Percentiles rank a stretch among this genome's conserved stretches.
phyloP scores from a whole-genome alignment of 2,797 vertebrate genomes.

The Eptatretus atami region DNA sequence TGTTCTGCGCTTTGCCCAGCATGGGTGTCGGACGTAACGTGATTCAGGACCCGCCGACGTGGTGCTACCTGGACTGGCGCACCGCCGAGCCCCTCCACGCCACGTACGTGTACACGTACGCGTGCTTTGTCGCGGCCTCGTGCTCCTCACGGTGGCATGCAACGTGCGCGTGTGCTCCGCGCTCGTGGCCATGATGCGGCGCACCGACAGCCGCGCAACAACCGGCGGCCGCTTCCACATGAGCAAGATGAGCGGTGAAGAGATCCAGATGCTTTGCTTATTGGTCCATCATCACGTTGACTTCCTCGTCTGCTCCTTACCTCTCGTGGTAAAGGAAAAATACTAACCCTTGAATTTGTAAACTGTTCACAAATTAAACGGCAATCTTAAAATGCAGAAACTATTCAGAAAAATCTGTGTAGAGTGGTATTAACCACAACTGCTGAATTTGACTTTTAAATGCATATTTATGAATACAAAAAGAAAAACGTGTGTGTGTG shows the following conservation, averaged over 20 bases:
- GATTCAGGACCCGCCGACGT: conserved; percentile 29
- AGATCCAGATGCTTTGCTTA: conserved; percentile 91
- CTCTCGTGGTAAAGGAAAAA: conserved; percentile 40
- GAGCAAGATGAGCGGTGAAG: conserved; percentile 9
- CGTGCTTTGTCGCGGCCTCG: conserved; percentile 50
- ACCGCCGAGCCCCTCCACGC: conserved; percentile 21
- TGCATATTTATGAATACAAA: no score
- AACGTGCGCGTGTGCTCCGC: conserved; percentile 71
- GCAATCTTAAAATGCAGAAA: no score
- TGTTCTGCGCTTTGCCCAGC: conserved; percentile 57
- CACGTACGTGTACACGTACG: conserved; percentile 55
- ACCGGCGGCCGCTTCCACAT: no score
- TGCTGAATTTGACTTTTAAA: no score
- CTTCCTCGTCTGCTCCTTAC: conserved; percentile 77
- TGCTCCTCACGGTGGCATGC: conserved; percentile 47
- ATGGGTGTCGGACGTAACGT: conserved; percentile 35
- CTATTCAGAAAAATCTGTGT: no score
- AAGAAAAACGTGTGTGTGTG: no score
- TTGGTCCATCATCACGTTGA: conserved; percentile 57
- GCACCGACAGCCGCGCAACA: conserved; percentile 20
- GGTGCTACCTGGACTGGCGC: conserved; percentile 84
- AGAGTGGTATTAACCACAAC: no score
- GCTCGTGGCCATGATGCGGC: conserved; percentile 62
- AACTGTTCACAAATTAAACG: no score
- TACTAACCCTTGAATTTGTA: no score